Conservation (phyloP, 2,113 vertebrate species). For the Corythaixoides concolor region DNA sequence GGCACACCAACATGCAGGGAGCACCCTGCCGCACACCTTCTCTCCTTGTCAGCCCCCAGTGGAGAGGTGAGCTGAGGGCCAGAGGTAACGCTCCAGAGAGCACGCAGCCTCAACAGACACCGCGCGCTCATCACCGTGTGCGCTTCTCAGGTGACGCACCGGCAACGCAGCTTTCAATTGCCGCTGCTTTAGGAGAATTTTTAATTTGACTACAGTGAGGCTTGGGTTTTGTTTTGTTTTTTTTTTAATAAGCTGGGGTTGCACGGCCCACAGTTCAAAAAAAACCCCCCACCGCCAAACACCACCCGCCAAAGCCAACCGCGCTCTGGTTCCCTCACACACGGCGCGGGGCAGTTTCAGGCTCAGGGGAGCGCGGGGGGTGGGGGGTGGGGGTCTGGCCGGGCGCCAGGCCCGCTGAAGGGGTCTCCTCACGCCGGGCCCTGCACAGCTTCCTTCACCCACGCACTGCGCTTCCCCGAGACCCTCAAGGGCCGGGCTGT, state of each 20-base stretch:
- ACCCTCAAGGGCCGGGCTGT: not conserved
- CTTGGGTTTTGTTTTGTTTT: too few relatives aligned
- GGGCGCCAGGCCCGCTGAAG: not conserved
- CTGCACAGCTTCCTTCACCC: not conserved
- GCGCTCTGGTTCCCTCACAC: fast-evolving
- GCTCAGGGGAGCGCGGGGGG: not conserved
- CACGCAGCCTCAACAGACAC: fast-evolving
- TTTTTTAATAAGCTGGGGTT: not conserved
- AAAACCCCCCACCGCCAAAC: too few relatives aligned
- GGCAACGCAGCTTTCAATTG: not conserved
- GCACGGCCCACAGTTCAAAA: fast-evolving
- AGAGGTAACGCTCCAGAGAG: fast-evolving
- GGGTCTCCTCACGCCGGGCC: not conserved
- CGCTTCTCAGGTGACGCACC: not conserved
- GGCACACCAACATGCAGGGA: too few relatives aligned
- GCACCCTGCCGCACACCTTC: fast-evolving
- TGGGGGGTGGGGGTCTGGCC: too few relatives aligned
- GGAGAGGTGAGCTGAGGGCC: fast-evolving
- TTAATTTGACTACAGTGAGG: not conserved
- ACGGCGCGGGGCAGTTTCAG: fast-evolving
- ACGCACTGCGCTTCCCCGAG: not conserved
- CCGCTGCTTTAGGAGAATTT: fast-evolving
- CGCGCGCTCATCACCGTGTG: fast-evolving
- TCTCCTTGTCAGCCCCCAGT: not conserved
- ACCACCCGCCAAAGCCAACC: too few relatives aligned